A percentile compares a stretch with the other conserved stretches of the same genome.
Evolutionary conservation across 1,140 invertebrate genomes (phyloP).

Genomic region (Drosophila asahinai): DNA sequence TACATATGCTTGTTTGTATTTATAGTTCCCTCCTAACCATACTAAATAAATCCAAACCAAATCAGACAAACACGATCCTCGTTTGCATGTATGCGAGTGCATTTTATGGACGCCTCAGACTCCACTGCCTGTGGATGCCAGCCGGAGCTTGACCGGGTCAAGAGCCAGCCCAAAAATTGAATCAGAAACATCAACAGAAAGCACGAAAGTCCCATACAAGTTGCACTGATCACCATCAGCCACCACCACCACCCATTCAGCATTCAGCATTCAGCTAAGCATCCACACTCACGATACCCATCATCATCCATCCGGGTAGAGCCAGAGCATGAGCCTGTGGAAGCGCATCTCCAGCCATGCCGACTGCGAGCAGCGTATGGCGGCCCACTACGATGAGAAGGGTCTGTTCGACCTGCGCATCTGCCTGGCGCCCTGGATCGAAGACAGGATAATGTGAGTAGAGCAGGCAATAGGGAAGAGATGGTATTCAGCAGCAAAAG

Average conservation of each 20-base stretch:
- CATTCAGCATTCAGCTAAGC: slow-evolving; percentile 57
- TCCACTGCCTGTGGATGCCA: slow-evolving; percentile 64
- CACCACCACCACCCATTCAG: slow-evolving; percentile 39
- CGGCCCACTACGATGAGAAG: slow-evolving; percentile 82
- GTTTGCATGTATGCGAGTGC: slow-evolving; percentile 40
- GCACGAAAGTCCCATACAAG: neutral
- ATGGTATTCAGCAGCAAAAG: neutral
- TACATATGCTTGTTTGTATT: slow-evolving; percentile 48
- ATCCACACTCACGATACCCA: slow-evolving; percentile 32
- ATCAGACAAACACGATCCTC: slow-evolving; percentile 17
- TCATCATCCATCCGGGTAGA: slow-evolving; percentile 43
- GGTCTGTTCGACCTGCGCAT: slow-evolving; percentile 80
- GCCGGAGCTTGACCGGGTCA: slow-evolving; percentile 61
- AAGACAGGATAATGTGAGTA: slow-evolving; percentile 84
- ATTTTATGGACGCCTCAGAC: slow-evolving; percentile 73
- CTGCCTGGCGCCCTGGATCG: slow-evolving; percentile 82
- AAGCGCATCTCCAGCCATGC: slow-evolving; percentile 77
- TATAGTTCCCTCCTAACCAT: slow-evolving; percentile 49
- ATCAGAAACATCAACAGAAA: slow-evolving; percentile 12
- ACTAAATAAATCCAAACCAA: slow-evolving; percentile 37
- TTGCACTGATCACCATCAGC: slow-evolving; percentile 31
- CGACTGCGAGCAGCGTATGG: slow-evolving; percentile 80
- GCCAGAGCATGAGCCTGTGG: slow-evolving; percentile 80
- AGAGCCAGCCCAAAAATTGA: slow-evolving; percentile 26
- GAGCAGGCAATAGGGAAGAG: slow-evolving; percentile 2